Base-by-base conservation (phyloP, 2,888 invertebrate species). In the Cryptocephalus moraei region DNA sequence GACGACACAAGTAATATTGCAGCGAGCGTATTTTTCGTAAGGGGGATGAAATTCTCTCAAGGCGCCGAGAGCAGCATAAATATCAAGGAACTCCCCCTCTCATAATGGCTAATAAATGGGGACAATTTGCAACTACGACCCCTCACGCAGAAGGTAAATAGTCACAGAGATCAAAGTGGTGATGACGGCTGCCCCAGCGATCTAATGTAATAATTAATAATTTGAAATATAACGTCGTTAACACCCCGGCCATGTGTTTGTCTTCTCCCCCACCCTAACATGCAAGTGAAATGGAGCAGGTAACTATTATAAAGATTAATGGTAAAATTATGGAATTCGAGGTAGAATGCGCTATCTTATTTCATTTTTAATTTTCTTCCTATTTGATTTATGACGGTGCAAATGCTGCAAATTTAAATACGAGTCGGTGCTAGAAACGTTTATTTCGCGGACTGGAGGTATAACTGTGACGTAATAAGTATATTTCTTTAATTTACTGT, bases 151-250 rank as follows among this genome's bases (percentile, higher is more conserved):
- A 46, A 53, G 50, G 41, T 46, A 49, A 53, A 49, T 49, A 53
- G 47, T 49, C 41, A 47, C 50, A 45, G 45, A 53, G 49, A 53
- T 53, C 48, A 52, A 52, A 49, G 49, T 52, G 48, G 43, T 43
- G 49, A 36, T 49, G 50, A 49, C 49, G 50, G 44, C 47, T 33
- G 43, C 50, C 40, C 50, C 41, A 41, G 22, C 22, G 22, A 22
- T 22, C 22, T 22, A 22, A 56, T 54, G 56, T 53, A 57, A 64
- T 66, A 66, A 65, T 66, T 64, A 66, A 63, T 65, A 64, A 61
- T 59, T 59, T 65, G 62, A 65, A 63, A 63, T 65, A 66, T 64
- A 57, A 57, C 60, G 62, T 64, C 65, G 64, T 66, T 64, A 66
- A 61, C 65, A 65, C 61, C 62, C 61, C 48, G 59, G 62, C 63